Conservation (phyloP, 2,888 invertebrate species). For the Junonia oenone region DNA sequence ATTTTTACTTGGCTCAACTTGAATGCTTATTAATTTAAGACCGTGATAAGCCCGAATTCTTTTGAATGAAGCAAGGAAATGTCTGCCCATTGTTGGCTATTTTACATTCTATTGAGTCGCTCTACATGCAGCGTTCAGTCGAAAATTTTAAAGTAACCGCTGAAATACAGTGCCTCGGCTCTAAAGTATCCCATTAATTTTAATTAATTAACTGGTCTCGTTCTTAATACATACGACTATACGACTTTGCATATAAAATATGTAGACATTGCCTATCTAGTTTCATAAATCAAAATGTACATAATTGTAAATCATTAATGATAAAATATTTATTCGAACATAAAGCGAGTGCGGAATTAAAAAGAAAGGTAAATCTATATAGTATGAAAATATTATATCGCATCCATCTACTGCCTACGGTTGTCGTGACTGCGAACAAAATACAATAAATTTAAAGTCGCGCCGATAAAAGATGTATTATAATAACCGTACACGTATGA, state of each 20-base stretch:
- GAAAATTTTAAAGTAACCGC: conserved; percentile 16
- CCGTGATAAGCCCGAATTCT: conserved; percentile 77
- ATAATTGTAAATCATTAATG: too few species aligned
- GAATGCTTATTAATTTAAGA: conserved; percentile 80
- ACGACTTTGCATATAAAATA: not conserved
- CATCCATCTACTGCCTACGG: conserved; percentile 16
- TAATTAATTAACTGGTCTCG: not conserved
- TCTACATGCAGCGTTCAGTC: conserved; percentile 24
- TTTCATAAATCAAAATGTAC: too few species aligned
- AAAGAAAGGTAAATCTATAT: not conserved
- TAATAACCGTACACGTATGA: conserved; percentile 27
- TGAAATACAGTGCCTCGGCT: conserved; percentile 4
- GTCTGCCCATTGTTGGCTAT: conserved; percentile 73
- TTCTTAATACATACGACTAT: not conserved
- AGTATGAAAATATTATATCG: conserved; percentile 6
- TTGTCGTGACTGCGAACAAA: conserved; percentile 26
- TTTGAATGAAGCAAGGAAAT: conserved; percentile 73
- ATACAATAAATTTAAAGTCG: conserved; percentile 25
- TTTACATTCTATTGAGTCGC: conserved; percentile 64
- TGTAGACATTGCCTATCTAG: not conserved
- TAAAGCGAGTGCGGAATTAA: too few species aligned
- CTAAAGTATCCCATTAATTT: not conserved
- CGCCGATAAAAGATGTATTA: conserved; percentile 23
- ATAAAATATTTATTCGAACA: too few species aligned
- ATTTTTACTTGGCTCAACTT: conserved; percentile 80